These are phyloP conservation scores for Takifugu ocellatus DNA, from an alignment of 2,797 vertebrate genomes.

Conservation along the genomic window DNA sequence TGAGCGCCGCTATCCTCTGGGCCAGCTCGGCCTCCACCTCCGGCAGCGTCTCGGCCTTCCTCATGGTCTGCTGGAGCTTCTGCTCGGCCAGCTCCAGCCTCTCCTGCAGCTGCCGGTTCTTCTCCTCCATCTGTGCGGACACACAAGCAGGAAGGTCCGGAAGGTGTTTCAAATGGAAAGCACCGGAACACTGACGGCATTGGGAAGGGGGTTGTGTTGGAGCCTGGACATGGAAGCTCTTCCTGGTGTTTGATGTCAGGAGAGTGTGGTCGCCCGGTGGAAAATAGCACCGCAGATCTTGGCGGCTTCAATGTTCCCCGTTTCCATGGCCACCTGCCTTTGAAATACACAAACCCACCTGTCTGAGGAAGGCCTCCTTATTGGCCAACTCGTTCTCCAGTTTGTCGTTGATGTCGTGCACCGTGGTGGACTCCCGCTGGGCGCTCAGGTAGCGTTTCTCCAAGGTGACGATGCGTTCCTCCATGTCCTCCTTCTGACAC, in stretches of 20 bases:
- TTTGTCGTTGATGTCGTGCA: constrained; percentile 99
- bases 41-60: constrained; percentile 96
- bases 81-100: constrained; percentile 95
- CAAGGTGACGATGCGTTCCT: constrained; percentile 95
- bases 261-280: no score
- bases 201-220: no score
- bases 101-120: constrained; percentile 96
- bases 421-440: constrained; percentile 96
- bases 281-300: no score
- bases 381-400: constrained; percentile 97
- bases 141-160: constrained; percentile 7
- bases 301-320: no score
- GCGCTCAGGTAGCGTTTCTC: constrained; percentile 98
- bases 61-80: constrained; percentile 98
- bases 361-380: constrained; percentile 95
- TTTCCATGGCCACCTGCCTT: no score
- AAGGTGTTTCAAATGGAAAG: no score
- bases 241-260: no score
- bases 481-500: constrained; percentile 99
- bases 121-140: constrained; percentile 90
- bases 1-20: constrained; percentile 96
- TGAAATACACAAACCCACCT: constrained; percentile 74
- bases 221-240: no score
- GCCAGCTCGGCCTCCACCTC: constrained; percentile 98
- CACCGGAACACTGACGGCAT: no score